These are phyloP conservation scores for Stigmatopora argus DNA, from an alignment of 2,113 vertebrate genomes.

Conservation along the genomic window DNA sequence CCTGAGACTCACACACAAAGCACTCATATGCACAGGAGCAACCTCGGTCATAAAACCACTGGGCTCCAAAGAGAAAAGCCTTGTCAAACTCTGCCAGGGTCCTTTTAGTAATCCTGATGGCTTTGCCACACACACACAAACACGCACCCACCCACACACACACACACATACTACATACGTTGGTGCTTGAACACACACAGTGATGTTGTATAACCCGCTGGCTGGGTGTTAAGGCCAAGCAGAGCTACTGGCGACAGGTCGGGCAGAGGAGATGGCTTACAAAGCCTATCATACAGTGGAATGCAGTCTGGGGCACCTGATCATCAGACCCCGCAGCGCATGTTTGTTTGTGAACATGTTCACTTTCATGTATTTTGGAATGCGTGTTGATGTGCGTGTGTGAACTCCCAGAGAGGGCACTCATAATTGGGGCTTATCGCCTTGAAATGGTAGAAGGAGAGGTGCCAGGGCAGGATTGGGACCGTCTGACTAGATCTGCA, in stretches of 20 bases:
- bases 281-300: constrained; percentile 74
- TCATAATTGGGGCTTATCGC: constrained; percentile 70
- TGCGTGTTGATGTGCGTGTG: constrained; percentile 23
- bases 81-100: constrained; percentile 69
- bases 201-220: constrained; percentile 44
- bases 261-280: constrained; percentile 69
- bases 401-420: constrained; percentile 46
- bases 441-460: constrained; percentile 51
- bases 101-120: constrained; percentile 70
- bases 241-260: constrained; percentile 80
- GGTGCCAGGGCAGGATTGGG: constrained; percentile 66
- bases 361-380: constrained; percentile 17
- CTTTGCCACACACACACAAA: constrained; percentile 60
- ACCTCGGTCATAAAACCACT: constrained; percentile 56
- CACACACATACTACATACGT: constrained; percentile 37
- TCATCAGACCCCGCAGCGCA: constrained; percentile 33
- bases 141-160: constrained; percentile 22
- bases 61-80: constrained; percentile 72
- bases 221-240: constrained; percentile 71
- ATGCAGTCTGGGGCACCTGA: constrained; percentile 73
- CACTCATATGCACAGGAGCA: constrained; percentile 19
- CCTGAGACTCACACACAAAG: neutral
- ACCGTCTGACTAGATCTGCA: constrained; percentile 52
- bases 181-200: constrained; percentile 34
- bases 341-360: constrained; percentile 13